These are phyloP conservation scores for Pimpla rufipes DNA, from an alignment of 2,888 invertebrate species.

Conservation along the genomic window DNA sequence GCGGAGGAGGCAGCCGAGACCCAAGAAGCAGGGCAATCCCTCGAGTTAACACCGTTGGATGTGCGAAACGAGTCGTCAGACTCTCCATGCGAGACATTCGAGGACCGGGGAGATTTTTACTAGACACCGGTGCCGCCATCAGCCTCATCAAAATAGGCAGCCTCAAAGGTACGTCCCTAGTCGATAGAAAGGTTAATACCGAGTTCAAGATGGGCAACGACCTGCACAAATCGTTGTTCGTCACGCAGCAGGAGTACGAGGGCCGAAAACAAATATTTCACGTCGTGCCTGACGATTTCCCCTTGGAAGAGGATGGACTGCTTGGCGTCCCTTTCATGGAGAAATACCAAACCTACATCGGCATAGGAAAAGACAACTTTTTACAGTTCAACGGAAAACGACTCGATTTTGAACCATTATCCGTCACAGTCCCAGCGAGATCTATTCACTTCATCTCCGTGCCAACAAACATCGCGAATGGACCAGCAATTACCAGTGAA, in stretches of 20 bases:
- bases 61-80: constrained; percentile 24
- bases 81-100: not conserved
- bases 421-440: constrained; percentile 6
- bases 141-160: not conserved
- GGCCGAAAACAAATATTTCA: constrained; percentile 19
- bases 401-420: not conserved
- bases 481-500: constrained; percentile 11
- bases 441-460: not conserved
- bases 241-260: constrained; percentile 4
- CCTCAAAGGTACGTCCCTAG: not conserved
- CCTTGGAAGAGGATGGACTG: constrained; percentile 29
- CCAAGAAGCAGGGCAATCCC: not conserved
- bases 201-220: constrained; percentile 32
- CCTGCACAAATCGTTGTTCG: constrained; percentile 11
- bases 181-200: not conserved
- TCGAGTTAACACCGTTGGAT: constrained; percentile 20
- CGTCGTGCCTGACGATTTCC: constrained; percentile 35
- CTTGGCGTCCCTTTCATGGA: constrained; percentile 32
- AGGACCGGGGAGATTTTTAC: constrained; percentile 24
- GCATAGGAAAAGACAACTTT: constrained; percentile 10
- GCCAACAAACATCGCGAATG: constrained; percentile 8
- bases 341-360: constrained; percentile 27
- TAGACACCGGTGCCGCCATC: constrained; percentile 20
- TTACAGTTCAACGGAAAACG: not conserved
- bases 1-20: not conserved